Conservation (phyloP, 2,113 vertebrate species). For the Numenius arquata region DNA sequence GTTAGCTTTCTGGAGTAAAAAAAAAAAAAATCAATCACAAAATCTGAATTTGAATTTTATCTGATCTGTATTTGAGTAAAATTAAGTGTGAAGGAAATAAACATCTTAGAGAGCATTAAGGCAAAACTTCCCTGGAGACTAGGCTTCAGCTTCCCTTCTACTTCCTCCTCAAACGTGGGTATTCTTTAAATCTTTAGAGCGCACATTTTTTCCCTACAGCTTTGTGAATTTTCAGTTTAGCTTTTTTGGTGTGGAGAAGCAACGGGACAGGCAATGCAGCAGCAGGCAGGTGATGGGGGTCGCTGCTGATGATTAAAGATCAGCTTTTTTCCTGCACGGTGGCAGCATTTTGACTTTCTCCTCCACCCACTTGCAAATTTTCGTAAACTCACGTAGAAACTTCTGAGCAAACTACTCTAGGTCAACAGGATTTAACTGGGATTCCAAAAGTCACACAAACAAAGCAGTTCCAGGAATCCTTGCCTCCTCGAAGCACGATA, state of each 20-base stretch:
- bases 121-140: background rate
- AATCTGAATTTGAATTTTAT: background rate
- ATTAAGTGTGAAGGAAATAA: background rate
- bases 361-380: background rate
- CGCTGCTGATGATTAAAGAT: background rate
- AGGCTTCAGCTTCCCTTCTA: background rate
- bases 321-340: background rate
- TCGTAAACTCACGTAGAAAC: background rate
- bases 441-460: background rate
- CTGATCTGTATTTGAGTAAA: background rate
- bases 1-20: background rate
- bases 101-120: background rate
- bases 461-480: background rate
- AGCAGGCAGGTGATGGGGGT: background rate
- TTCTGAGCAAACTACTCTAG: background rate
- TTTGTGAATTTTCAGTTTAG: background rate
- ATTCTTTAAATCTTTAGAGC: background rate
- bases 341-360: background rate
- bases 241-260: background rate
- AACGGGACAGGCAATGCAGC: background rate
- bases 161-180: background rate
- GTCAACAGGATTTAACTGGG: background rate
- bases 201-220: background rate
- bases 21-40: background rate
- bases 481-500: background rate